Percentiles rank a stretch among this genome's conserved stretches.
Evolutionary conservation across 2,888 invertebrate genomes (phyloP).

Genomic region (Glaucopsyche alexis): DNA sequence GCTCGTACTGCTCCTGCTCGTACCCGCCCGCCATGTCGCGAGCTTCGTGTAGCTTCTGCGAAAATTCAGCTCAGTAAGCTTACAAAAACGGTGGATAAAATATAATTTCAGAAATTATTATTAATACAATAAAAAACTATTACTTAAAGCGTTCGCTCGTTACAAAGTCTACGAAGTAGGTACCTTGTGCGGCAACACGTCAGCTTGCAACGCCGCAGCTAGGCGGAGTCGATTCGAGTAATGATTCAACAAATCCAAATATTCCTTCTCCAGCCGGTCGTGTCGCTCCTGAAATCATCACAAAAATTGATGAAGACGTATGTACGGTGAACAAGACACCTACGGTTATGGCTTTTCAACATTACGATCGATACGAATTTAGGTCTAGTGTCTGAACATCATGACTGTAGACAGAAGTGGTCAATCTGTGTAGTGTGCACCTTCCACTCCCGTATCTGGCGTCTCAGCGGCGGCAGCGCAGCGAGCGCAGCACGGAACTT

Average conservation of each 20-base stretch:
- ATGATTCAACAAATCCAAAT: constrained; percentile 53
- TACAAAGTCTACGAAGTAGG: background rate
- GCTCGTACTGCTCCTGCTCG: constrained; percentile 56
- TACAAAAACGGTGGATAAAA: too few species aligned
- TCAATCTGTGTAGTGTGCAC: constrained; percentile 42
- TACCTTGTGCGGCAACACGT: constrained; percentile 64
- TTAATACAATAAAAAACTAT: too few species aligned
- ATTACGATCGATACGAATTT: too few species aligned
- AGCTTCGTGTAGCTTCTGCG: constrained; percentile 51
- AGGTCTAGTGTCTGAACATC: too few species aligned
- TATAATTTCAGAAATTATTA: too few species aligned
- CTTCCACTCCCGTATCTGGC: constrained; percentile 62
- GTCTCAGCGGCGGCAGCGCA: constrained; percentile 52
- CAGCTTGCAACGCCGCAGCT: constrained; percentile 64
- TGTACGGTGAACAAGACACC: too few species aligned
- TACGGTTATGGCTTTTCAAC: too few species aligned
- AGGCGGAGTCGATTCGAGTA: constrained; percentile 57
- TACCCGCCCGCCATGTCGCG: constrained; percentile 58
- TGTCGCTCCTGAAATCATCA: constrained; percentile 55
- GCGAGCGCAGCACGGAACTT: constrained; percentile 59
- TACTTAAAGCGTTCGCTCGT: too few species aligned
- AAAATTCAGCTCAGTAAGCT: constrained; percentile 8
- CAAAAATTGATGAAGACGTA: background rate
- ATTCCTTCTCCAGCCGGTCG: constrained; percentile 60
- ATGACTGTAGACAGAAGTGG: too few species aligned